Evolutionary conservation across 2,113 vertebrate genomes (phyloP).

Genomic region (Brachyhypopomus gauderio): DNA sequence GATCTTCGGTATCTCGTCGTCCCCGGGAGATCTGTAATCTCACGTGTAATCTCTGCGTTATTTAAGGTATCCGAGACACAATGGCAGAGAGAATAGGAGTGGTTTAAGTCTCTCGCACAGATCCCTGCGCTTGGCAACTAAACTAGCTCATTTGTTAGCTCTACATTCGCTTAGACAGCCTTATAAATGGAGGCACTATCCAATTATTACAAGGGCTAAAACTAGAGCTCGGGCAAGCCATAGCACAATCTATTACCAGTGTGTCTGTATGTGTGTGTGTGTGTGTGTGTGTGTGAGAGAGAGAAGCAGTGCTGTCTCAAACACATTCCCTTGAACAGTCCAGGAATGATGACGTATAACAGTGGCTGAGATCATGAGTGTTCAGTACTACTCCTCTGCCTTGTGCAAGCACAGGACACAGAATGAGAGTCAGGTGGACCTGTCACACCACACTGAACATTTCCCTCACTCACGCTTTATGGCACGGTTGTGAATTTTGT

Average conservation of each 20-base stretch:
- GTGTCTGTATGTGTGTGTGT: conserved; percentile 40
- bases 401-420: too few species aligned
- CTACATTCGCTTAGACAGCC: conserved; percentile 59
- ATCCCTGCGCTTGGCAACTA: conserved; percentile 59
- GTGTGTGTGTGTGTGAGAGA: conserved; percentile 16
- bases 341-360: too few species aligned
- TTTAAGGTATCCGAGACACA: conserved; percentile 62
- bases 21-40: background rate
- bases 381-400: too few species aligned
- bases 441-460: too few species aligned
- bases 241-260: conserved; percentile 50
- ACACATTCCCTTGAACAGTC: background rate
- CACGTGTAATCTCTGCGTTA: conserved; percentile 55
- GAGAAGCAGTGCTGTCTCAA: conserved; percentile 9
- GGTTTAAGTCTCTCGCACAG: conserved; percentile 56
- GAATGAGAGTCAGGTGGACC: too few species aligned
- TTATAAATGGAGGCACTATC: conserved; percentile 61
- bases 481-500: too few species aligned
- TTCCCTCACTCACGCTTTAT: too few species aligned
- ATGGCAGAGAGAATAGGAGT: conserved; percentile 54
- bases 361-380: too few species aligned
- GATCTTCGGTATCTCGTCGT: conserved; percentile 30
- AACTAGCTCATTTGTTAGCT: conserved; percentile 68
- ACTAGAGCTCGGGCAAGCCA: conserved; percentile 48
- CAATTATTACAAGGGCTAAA: conserved; percentile 62